Evolutionary conservation across 2,113 vertebrate species (phyloP), one percentile per base, ranked within the genome.

Genomic region (Cavia porcellus): DNA sequence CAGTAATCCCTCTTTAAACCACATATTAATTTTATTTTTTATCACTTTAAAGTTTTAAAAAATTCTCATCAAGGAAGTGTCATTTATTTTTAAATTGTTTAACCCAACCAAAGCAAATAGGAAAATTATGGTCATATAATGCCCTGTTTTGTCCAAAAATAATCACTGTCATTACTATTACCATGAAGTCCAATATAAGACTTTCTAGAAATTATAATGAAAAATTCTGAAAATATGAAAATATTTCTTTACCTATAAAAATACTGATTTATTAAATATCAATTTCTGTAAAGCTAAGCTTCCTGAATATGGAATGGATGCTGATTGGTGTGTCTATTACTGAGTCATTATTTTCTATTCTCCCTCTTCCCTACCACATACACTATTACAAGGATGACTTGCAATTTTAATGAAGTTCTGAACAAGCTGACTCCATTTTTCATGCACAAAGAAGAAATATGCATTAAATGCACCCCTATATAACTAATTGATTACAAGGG

Each of bases 11-110:
- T 83, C 57, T 84, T 87, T 92, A 97, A 82, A 89, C 62, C 66
- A 83, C n/a, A 91, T 55, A 94, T 70, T 94, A 94, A 75, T 85
- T 61, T 52, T 83, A 97, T 25, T 17, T 30, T 47, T 91, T 96
- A 90, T 24, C 38, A 57, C 15, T 90, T 57, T 81, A 84, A 89
- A 86, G 1, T 66, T 70, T 59, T 28, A 42, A 59, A 42, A 83
- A 88, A 68, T 72, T n/a, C n/a, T 86, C 86, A 94, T 17, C 38
- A 90, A 82, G 12, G 28, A 83, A 35, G n/a, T 47, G 0, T 1
- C 50, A 89, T 45, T 96, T 90, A 55, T 45, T 93, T 57, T 75
- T 72, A 64, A 62, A 50, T 24, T 35, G 57, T 7, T 93, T 86
- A 68, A 77, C 5, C 4, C n/a, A 86, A 94, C 13, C 92, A 88